These are phyloP conservation scores for Xenus cinereus DNA, from an alignment of 2,113 vertebrate genomes.

Conservation along the genomic window DNA sequence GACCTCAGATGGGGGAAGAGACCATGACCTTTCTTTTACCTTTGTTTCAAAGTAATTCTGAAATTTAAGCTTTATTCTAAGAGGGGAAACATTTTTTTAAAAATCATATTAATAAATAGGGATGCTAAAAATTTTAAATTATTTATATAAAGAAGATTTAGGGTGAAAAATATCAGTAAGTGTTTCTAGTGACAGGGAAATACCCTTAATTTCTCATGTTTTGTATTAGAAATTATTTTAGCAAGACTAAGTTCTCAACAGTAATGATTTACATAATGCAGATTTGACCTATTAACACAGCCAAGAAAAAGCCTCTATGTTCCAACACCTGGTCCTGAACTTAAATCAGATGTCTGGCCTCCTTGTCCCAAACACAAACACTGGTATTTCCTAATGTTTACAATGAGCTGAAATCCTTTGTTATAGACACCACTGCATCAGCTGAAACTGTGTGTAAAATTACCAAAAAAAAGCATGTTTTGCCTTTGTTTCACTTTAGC, in stretches of 20 bases:
- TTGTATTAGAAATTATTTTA: background rate
- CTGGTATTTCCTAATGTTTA: background rate
- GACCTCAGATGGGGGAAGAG: background rate
- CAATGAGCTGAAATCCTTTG: background rate
- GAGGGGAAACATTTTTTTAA: background rate
- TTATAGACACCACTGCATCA: background rate
- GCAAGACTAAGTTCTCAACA: background rate
- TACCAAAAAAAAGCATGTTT: background rate
- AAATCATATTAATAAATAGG: background rate
- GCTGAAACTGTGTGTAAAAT: background rate
- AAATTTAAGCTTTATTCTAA: background rate
- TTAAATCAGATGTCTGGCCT: background rate
- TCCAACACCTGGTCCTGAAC: background rate
- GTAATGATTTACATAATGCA: background rate
- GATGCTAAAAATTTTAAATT: background rate
- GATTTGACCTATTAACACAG: background rate
- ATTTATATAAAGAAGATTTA: background rate
- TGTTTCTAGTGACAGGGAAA: background rate
- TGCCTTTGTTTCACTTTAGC: background rate
- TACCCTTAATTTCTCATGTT: background rate
- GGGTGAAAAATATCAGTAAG: accelerated
- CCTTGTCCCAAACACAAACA: background rate
- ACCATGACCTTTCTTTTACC: background rate
- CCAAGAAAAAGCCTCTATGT: background rate
- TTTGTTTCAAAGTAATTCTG: background rate